Evolutionary conservation across 2,797 vertebrate genomes (phyloP).

Genomic region (Nasua narica): DNA sequence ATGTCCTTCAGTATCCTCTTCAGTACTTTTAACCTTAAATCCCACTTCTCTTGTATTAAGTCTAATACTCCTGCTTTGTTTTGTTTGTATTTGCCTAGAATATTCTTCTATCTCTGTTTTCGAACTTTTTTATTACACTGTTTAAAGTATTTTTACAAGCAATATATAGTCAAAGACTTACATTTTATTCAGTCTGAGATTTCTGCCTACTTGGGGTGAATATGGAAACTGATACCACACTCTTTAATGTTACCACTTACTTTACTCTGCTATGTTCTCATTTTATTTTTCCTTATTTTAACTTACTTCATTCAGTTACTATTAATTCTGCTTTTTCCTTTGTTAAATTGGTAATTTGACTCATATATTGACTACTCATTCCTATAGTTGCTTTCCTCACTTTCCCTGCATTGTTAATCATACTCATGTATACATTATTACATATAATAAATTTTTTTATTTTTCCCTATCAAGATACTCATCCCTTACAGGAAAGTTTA

Average conservation of each 20-base stretch:
- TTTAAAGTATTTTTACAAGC: neutral
- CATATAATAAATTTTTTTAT: neutral
- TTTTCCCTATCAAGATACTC: neutral
- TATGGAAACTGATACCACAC: neutral
- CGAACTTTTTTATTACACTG: neutral
- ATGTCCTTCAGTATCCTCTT: slow-evolving; percentile 61
- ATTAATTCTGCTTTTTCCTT: neutral
- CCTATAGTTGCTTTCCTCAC: neutral
- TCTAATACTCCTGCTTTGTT: neutral
- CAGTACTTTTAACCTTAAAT: slow-evolving; percentile 29
- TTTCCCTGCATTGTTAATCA: neutral
- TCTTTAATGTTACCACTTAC: neutral
- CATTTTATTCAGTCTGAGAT: neutral
- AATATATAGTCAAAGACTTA: neutral
- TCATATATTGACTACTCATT: neutral
- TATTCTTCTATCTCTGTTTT: neutral
- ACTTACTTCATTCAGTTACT: neutral
- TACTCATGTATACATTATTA: neutral
- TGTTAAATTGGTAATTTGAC: neutral
- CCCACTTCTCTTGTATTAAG: neutral
- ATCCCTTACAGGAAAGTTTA: neutral
- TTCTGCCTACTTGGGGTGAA: neutral
- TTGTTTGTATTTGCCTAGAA: neutral
- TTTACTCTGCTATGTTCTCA: neutral
- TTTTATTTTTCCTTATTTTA: neutral